phyloP scores from a whole-genome alignment of 2,888 invertebrate genomes.

The Caenorhabditis sp. region DNA sequence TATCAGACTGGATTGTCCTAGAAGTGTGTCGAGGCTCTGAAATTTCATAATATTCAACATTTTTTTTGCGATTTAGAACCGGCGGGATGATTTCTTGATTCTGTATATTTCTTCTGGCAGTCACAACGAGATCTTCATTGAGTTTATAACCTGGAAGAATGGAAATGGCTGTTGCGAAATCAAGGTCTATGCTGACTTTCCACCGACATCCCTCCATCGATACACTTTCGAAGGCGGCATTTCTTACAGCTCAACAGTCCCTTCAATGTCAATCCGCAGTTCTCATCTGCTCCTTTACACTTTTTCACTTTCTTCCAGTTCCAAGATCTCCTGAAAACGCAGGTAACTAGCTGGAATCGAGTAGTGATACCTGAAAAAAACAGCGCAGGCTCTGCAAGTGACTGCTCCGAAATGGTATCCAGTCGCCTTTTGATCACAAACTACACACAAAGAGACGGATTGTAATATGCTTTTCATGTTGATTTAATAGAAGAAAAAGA shows the following conservation, averaged over 20 bases:
- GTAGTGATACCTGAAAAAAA: conserved; percentile 25
- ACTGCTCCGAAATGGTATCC: conserved; percentile 33
- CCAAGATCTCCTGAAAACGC: not conserved
- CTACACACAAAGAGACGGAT: not conserved
- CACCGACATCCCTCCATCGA: not conserved
- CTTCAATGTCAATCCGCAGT: not conserved
- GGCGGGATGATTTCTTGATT: not conserved
- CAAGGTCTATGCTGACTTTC: not conserved
- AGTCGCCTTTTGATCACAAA: conserved; percentile 27
- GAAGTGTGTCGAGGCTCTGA: not conserved
- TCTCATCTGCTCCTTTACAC: not conserved
- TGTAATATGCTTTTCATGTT: not conserved
- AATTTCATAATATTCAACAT: too few relatives aligned
- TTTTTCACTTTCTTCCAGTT: not conserved
- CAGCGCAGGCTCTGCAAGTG: conserved; percentile 30
- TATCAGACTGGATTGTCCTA: not conserved
- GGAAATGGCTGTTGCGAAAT: not conserved
- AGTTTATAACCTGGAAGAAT: not conserved
- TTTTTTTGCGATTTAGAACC: too few relatives aligned
- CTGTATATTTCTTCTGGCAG: not conserved
- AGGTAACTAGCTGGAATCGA: not conserved
- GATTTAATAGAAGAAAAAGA: not conserved
- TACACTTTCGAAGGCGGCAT: not conserved
- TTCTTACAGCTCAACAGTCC: not conserved
- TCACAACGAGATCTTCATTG: not conserved